Evolutionary conservation across 2,888 invertebrate genomes (phyloP), one percentile per base, ranked within the genome.

Genomic region (Plusia festucae): DNA sequence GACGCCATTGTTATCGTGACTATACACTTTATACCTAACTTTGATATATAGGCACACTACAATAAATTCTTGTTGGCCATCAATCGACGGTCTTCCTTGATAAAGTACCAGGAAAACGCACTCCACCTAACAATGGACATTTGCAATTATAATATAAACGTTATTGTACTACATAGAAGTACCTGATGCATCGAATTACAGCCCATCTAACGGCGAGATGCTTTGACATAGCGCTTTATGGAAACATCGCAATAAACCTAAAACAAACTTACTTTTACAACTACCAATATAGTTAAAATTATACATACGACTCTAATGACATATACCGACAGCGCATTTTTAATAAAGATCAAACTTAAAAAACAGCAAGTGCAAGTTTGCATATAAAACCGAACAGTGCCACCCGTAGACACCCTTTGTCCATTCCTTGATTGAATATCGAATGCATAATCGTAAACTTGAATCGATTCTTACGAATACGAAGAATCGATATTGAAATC

Each of bases 361-460:
- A 34, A 59, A 16, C 34, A 40, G 68, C 46, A 64, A 58, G 34
- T 34, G 51, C 61, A 72, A 70, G n/a, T 69, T 73, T 75, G 71
- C 62, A 54, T 70, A 60, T 71, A 70, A 74, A 76, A 73, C 73
- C 81, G 79, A 82, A 82, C 82, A 84, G 77, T 74, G 78, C 81
- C 77, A 84, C 78, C 81, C 79, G 81, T 79, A 82, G 81, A 81
- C 78, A 81, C 70, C 86, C 85, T 91, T 92, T 92, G 92, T 92
- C 84, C 86, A 82, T 74, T 79, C 75, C 76, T 88, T 90, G 92
- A 93, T 92, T 91, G 91, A 93, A 93, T 91, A 89, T 89, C 87
- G 86, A 86, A 90, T 87, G 87, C 74, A 90, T 88, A 90, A 91
- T 93, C 93, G 90, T 93, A 93, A 93, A 93, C 74, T 85, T 82